Evolutionary conservation across 2,113 vertebrate genomes (phyloP), one percentile per base, ranked within the genome.

Genomic region (Plectropomus leopardus): DNA sequence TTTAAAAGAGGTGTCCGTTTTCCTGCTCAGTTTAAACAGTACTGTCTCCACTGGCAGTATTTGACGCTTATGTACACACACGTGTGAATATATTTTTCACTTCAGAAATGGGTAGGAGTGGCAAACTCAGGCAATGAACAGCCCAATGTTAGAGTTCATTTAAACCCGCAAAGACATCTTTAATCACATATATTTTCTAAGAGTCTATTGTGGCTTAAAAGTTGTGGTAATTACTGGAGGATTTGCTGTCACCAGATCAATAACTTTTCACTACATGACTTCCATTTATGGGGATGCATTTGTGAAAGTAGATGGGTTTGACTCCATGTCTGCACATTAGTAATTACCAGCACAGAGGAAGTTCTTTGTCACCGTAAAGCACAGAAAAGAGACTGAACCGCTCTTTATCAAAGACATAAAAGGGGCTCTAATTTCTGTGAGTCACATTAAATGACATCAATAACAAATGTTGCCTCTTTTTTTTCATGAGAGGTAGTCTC

Each of bases 311-410:
- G 9, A 78, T 59, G 50, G 65, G 1, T 72, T 82, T 34, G 47
- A 53, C 30, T 28, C 24, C 34, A 10, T 47, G 36, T 4, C 36
- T 11, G 54, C 17, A 66, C 23, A 74, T 84, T 26, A 72, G 72
- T 66, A 76, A 89, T 88, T 76, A 82, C 78, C 78, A 75, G 77
- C 59, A 79, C 16, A 54, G 72, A 72, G 75, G 53, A 92, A 72
- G 78, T 51, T 32, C 72, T 80, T 79, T 70, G 83, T 83, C 63
- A 68, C 34, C 55, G n/a, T 63, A 80, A 70, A 86, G 75, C 30
- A n/a, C 2, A 14, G 36, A 61, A 64, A 75, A 70, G n/a, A 58
- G 32, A 66, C 10, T 72, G 40, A 65, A 66, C 42, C 30, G 2
- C 34, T 68, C 32, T 78, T 78, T 47, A 28, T 45, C 64, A 34